Conservation (phyloP, 2,888 invertebrate genomes). For the Trichacis sp. region DNA sequence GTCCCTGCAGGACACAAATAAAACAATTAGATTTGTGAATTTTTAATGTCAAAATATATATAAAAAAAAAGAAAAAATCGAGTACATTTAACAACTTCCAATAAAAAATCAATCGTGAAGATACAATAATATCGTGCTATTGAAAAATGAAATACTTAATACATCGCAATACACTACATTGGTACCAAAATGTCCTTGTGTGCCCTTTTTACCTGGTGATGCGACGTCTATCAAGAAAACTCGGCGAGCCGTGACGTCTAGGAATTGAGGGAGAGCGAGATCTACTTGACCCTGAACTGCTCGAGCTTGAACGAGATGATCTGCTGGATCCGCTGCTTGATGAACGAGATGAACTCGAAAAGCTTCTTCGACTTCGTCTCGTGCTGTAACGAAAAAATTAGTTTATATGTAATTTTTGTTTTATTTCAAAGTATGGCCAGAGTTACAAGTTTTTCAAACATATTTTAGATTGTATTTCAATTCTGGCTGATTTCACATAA, state of each 20-base stretch:
- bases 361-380: constrained; percentile 63
- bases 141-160: constrained; percentile 45
- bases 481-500: too few species aligned
- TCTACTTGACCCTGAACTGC: constrained; percentile 68
- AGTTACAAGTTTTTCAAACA: too few species aligned
- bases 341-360: constrained; percentile 63
- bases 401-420: too few species aligned
- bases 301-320: constrained; percentile 71
- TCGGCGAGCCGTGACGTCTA: constrained; percentile 91
- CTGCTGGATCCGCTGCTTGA: constrained; percentile 73
- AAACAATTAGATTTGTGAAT: constrained; percentile 56
- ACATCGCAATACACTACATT: constrained; percentile 12
- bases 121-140: constrained; percentile 21
- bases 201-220: constrained; percentile 86
- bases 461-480: too few species aligned
- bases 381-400: constrained; percentile 21
- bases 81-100: too few species aligned
- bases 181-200: background rate
- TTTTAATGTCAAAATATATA: too few species aligned
- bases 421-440: too few species aligned
- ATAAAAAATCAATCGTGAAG: too few species aligned
- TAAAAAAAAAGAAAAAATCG: constrained; percentile 33
- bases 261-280: constrained; percentile 92
- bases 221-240: constrained; percentile 91
- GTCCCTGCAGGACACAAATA: constrained; percentile 63